Conservation (phyloP, 2,113 vertebrate species). For the Hypanus sabinus region DNA sequence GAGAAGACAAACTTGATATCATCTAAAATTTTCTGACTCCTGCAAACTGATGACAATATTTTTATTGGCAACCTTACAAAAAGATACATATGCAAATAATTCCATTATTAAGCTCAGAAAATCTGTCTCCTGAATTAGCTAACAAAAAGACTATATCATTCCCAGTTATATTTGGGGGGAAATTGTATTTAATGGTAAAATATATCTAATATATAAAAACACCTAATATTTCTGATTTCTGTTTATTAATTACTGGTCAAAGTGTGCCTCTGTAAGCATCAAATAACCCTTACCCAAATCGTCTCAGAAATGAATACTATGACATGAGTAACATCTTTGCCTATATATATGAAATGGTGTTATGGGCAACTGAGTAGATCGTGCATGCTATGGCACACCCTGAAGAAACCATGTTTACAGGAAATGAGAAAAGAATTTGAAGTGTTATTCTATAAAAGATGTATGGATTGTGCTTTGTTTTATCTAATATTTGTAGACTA, state of each 20-base stretch:
- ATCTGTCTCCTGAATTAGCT: background rate
- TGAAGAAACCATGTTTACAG: background rate
- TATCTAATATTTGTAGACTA: background rate
- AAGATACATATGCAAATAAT: background rate
- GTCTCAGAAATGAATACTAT: background rate
- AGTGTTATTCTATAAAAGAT: background rate
- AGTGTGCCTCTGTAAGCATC: background rate
- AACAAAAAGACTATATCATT: background rate
- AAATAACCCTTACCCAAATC: background rate
- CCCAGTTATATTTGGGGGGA: background rate
- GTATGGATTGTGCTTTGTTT: background rate
- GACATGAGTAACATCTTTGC: background rate
- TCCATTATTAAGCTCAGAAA: background rate
- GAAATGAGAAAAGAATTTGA: background rate
- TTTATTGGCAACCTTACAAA: background rate
- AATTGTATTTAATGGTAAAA: background rate
- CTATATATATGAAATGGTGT: background rate
- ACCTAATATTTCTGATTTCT: background rate
- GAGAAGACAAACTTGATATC: background rate
- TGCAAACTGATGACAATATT: background rate
- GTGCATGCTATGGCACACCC: background rate
- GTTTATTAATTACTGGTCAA: background rate
- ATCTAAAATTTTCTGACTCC: background rate
- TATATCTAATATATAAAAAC: background rate
- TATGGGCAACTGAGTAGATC: background rate